Conservation (phyloP, 1,140 invertebrate genomes). For the Heliconius himera region DNA sequence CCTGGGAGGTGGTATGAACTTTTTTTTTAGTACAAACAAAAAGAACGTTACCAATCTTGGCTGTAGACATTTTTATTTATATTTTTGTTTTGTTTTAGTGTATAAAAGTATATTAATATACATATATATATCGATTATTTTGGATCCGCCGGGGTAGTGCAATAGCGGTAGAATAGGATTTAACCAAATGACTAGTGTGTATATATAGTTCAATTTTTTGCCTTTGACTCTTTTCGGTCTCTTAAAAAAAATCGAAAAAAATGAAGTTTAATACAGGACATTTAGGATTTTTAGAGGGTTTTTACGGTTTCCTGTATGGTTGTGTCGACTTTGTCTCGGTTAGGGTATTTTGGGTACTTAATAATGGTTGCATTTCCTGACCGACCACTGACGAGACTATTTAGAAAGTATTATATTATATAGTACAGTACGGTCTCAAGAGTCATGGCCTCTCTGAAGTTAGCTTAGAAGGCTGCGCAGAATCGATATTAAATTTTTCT, state of each 20-base stretch:
- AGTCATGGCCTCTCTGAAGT: no score
- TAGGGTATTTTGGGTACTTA: slow-evolving; percentile 57
- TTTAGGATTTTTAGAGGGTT: slow-evolving; percentile 14
- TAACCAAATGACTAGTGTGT: slow-evolving; percentile 47
- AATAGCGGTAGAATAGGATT: slow-evolving; percentile 62
- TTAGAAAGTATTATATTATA: slow-evolving; percentile 44
- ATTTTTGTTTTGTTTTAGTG: slow-evolving; percentile 51
- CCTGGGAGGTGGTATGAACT: slow-evolving; percentile 61
- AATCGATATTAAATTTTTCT: no score
- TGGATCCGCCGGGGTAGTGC: slow-evolving; percentile 77
- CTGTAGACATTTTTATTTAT: slow-evolving; percentile 62
- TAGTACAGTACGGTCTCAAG: no score
- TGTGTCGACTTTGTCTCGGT: slow-evolving; percentile 13
- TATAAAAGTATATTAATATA: slow-evolving; percentile 36
- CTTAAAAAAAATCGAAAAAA: slow-evolving; percentile 24
- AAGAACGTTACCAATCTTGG: slow-evolving; percentile 70
- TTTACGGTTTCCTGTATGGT: slow-evolving; percentile 17
- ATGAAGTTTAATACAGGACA: background rate
- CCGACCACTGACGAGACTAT: slow-evolving; percentile 76
- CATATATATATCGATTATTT: slow-evolving; percentile 55
- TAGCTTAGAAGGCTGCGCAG: no score
- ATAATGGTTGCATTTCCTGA: slow-evolving; percentile 67
- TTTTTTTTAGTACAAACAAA: slow-evolving; percentile 70
- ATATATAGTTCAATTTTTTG: slow-evolving; percentile 32
- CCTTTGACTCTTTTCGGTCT: slow-evolving; percentile 31